A percentile compares a stretch with the other conserved stretches of the same genome.
Evolutionary conservation across 2,113 vertebrate genomes (phyloP).

Genomic region (Henicopernis longicauda): DNA sequence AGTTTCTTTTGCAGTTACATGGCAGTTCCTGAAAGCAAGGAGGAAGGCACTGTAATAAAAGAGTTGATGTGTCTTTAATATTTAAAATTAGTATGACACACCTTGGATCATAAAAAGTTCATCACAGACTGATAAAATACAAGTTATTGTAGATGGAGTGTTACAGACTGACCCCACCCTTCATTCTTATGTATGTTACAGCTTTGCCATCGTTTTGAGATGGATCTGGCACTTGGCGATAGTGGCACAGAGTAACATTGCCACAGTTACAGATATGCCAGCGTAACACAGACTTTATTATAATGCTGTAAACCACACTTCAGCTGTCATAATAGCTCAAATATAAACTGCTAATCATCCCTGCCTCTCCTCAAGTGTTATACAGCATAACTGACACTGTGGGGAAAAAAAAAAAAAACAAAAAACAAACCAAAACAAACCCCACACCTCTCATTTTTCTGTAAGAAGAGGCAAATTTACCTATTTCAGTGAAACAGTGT

Average conservation of each 20-base stretch:
- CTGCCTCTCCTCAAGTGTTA: not conserved
- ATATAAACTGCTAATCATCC: not conserved
- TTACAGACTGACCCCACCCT: not conserved
- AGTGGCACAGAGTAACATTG: not conserved
- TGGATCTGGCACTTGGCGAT: not conserved
- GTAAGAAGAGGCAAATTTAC: not conserved
- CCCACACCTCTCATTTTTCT: not conserved
- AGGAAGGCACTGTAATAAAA: not conserved
- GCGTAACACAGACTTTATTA: not conserved
- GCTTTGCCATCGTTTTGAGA: not conserved
- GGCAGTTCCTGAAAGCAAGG: not conserved
- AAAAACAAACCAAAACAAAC: not conserved
- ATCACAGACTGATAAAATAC: not conserved
- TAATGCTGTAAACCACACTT: not conserved
- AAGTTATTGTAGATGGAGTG: not conserved
- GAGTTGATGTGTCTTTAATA: not conserved
- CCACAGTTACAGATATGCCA: not conserved
- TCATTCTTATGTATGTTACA: not conserved
- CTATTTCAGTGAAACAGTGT: not conserved
- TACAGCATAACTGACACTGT: not conserved
- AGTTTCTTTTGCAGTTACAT: not conserved
- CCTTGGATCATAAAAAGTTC: not conserved
- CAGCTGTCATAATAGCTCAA: not conserved
- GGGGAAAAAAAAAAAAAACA: too few species aligned
- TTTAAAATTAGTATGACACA: conserved; percentile 3